phyloP scores from a whole-genome alignment of 2,113 vertebrate species.

The Alouatta palliata region DNA sequence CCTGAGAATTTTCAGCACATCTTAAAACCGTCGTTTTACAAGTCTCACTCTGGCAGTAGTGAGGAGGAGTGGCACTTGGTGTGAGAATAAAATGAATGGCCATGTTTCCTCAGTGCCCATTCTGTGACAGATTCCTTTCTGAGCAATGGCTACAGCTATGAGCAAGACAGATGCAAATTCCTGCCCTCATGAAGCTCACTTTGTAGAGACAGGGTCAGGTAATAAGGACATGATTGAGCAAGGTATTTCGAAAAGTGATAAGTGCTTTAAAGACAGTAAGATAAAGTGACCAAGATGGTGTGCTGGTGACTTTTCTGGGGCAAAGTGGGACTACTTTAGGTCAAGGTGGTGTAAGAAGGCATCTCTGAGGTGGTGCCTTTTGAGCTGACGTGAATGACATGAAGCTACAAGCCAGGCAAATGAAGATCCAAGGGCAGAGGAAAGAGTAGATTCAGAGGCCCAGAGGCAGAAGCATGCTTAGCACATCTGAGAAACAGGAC shows the following conservation, averaged over 20 bases:
- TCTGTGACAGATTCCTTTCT: not conserved
- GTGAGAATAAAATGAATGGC: not conserved
- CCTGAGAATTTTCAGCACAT: not conserved
- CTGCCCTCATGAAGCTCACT: not conserved
- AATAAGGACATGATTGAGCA: fast-evolving
- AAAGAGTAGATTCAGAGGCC: not conserved
- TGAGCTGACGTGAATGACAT: not conserved
- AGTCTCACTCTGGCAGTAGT: not conserved
- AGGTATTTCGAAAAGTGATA: not conserved
- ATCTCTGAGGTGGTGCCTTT: not conserved
- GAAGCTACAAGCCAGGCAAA: not conserved
- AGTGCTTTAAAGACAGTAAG: not conserved
- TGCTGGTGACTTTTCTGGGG: not conserved
- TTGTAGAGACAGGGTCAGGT: not conserved
- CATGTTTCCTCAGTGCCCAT: fast-evolving
- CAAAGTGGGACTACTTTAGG: fast-evolving
- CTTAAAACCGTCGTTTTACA: not conserved
- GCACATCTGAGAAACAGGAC: not conserved
- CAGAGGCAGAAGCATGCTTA: fast-evolving
- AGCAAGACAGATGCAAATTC: not conserved
- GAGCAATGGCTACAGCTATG: not conserved
- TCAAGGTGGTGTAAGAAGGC: not conserved
- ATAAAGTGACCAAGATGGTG: no score
- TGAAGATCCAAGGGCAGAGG: not conserved
- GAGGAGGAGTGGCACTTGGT: no score